Evolutionary conservation across 2,113 vertebrate genomes (phyloP), one percentile per base, ranked within the genome.

Genomic region (Sceloporus tristichus): DNA sequence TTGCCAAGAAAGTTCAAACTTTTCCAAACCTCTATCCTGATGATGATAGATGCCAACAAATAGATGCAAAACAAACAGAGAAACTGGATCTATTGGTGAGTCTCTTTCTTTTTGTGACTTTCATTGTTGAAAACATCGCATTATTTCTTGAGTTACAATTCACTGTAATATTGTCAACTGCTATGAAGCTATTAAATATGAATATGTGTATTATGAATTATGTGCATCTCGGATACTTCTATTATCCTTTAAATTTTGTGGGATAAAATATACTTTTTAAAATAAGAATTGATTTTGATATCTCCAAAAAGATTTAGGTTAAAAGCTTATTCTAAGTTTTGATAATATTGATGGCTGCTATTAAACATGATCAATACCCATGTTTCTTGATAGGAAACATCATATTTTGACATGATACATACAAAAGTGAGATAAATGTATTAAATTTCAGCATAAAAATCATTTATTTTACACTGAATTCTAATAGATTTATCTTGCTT

Each of bases 281-380:
- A 95, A 94, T 40, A 73, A 86, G 91, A 94, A 94, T 93, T 91
- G 93, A 87, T 87, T 95, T 91, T 91, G 93, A 92, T 90, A 82
- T 84, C 81, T 92, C 42, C 93, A 90, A 94, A 91, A 83, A 74
- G 86, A 89, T 85, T 74, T 90, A 90, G 87, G 91, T 92, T 95
- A 93, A 93, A 95, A 95, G 89, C 92, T 94, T 95, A 89, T 88
- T 79, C 91, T 90, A 92, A 90, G 82, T 91, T 94, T 92, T 93
- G 90, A 88, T 93, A 91, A 90, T 93, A 93, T 87, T 90, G 89
- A 92, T 93, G 90, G 79, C 40, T 85, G 86, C 88, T 75, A 85
- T 88, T 90, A 93, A 88, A 92, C 90, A 93, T 94, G 91, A 95
- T 93, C 92, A 85, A 85, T 91, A 91, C 42, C 92, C 87, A 86